Evolutionary conservation across 2,113 vertebrate species (phyloP).

Genomic region (Saccopteryx bilineata): DNA sequence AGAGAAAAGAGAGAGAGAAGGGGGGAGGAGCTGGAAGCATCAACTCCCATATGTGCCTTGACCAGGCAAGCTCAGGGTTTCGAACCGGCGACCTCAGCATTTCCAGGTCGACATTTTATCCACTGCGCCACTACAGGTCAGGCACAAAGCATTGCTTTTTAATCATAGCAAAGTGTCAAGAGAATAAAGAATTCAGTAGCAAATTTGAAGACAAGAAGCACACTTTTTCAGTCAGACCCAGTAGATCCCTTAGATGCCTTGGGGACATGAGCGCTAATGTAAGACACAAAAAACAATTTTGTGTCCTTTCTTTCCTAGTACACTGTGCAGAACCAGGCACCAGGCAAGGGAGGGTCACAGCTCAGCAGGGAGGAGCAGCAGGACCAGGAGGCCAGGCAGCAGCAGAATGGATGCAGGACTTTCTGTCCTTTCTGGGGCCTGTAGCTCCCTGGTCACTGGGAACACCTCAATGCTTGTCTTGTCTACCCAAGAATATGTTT

Average conservation of each 20-base stretch:
- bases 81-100: too few species aligned
- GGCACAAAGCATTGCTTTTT: slow-evolving; percentile 27
- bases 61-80: too few species aligned
- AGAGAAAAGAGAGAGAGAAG: too few species aligned
- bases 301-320: not conserved
- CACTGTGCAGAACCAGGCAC: not conserved
- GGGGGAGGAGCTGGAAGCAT: too few species aligned
- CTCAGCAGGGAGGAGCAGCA: not conserved
- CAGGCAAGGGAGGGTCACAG: not conserved
- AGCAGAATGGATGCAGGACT: not conserved
- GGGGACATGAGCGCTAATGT: not conserved
- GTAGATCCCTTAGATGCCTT: not conserved
- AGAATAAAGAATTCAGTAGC: not conserved
- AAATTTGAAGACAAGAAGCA: not conserved
- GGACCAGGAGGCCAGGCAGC: not conserved
- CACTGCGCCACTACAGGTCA: too few species aligned
- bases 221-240: not conserved
- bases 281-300: not conserved
- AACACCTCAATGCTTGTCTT: not conserved
- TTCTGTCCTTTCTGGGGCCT: not conserved
- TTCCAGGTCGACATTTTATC: too few species aligned
- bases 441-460: not conserved
- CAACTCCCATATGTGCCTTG: too few species aligned
- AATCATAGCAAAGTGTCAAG: not conserved
- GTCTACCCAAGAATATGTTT: not conserved